Evolutionary conservation across 1,140 invertebrate genomes (phyloP), one percentile per base, ranked within the genome.

Genomic region (Pseudachorutes palmiensis): DNA sequence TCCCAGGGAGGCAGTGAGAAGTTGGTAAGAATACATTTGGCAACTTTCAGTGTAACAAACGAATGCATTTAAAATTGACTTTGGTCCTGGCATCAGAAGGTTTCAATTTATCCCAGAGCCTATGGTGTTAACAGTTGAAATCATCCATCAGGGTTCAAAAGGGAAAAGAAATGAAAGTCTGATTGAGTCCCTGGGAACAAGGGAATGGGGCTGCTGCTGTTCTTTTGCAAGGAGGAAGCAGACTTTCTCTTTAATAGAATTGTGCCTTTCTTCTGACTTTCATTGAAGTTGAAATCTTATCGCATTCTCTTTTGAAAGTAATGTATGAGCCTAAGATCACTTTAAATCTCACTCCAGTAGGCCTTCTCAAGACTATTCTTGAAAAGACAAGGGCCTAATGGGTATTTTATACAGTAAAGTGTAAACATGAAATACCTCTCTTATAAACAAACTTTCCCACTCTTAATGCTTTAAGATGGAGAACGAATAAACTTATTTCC

Each of bases 71-170:
- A 19, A 41, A 41, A 41, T 5, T 41, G 36, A 41, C 36, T 41
- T 41, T 41, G 36, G 19, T 19, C 19, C 5, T 9, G 36, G 5
- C 5, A 5, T 22, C 19, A 45, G 31, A 31, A 67, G 63, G 29
- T 68, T 68, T 68, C 67, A 68, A 68, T 68, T 68, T 68, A 68
- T 60, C 57, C 51, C 36, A 63, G 66, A 55, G 51, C 48, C 36
- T 41, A 41, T 31, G 45, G 67, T 36, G n/a, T 59, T 29, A 64
- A 62, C 36, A 62, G 62, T 22, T 64, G 51, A 55, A 68, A 68
- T 68, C 67, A 68, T 68, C 67, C 62, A 68, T 68, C 67, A 68
- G 55, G 45, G 32, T 48, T 57, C 48, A 33, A 32, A 9, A 57
- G n/a, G 55, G 19, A 19, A 19, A 19, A 41, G 36, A 9, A 19